phyloP scores from a whole-genome alignment of 2,888 invertebrate genomes.

The Drosophila paracracens region DNA sequence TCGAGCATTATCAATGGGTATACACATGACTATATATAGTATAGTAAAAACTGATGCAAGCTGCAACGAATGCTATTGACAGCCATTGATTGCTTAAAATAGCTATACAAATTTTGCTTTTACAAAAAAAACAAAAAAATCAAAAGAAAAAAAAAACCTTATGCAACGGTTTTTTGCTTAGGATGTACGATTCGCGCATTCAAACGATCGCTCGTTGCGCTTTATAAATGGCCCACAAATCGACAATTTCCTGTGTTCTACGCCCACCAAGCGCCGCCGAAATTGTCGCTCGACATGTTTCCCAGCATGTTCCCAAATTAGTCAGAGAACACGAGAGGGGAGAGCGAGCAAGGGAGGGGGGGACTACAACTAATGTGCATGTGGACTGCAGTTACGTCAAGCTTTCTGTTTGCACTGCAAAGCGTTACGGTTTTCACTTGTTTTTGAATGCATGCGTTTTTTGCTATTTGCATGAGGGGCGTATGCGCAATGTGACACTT shows the following conservation, averaged over 20 bases:
- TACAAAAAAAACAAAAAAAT: constrained; percentile 1
- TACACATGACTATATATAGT: constrained; percentile 4
- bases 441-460: constrained; percentile 5
- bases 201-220: constrained; percentile 66
- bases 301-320: constrained; percentile 49
- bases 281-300: constrained; percentile 40
- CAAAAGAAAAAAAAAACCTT: constrained; percentile 9
- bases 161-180: constrained; percentile 45
- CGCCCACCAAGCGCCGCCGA: constrained; percentile 71
- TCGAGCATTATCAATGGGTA: constrained; percentile 16
- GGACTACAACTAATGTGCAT: not conserved
- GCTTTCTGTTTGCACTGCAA: constrained; percentile 7
- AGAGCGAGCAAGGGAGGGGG: not conserved
- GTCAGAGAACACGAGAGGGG: constrained; percentile 5
- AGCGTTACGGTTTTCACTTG: constrained; percentile 20
- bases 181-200: constrained; percentile 34
- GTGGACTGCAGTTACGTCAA: constrained; percentile 35
- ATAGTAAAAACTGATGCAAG: not conserved
- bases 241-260: constrained; percentile 80
- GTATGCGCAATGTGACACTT: constrained; percentile 29
- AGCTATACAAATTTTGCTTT: constrained; percentile 21
- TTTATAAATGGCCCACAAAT: constrained; percentile 80
- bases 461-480: not conserved
- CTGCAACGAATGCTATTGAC: constrained; percentile 32
- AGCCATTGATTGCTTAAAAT: constrained; percentile 48